Evolutionary conservation across 2,797 vertebrate genomes (phyloP).

Genomic region (Poeciliopsis gracilis): DNA sequence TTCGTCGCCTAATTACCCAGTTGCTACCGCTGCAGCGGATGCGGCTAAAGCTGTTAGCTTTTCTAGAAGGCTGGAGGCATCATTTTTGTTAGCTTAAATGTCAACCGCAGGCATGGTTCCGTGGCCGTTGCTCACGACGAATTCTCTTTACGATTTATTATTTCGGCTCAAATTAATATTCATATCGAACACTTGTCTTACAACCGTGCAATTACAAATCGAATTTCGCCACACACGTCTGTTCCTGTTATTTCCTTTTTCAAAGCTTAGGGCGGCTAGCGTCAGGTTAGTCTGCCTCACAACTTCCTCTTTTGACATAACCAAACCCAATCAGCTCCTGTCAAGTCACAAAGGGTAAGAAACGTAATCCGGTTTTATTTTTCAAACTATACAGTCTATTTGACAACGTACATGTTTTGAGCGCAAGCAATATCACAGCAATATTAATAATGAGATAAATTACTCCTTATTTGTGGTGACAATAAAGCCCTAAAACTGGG

Average conservation of each 20-base stretch:
- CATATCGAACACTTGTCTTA: conserved; percentile 11
- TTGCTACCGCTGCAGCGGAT: conserved; percentile 55
- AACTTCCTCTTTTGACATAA: conserved; percentile 69
- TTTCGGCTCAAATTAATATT: conserved; percentile 15
- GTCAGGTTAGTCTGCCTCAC: conserved; percentile 46
- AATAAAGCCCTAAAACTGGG: background rate
- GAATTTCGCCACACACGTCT: conserved; percentile 20
- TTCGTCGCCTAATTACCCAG: conserved; percentile 27
- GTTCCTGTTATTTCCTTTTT: conserved; percentile 49
- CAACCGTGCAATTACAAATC: background rate
- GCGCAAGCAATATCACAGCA: background rate
- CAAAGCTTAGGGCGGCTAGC: conserved; percentile 65
- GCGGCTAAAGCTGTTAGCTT: conserved; percentile 63
- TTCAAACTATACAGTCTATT: conserved; percentile 12
- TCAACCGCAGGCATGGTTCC: conserved; percentile 55
- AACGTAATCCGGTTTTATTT: conserved; percentile 29
- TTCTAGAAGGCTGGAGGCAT: conserved; percentile 55
- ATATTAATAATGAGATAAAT: background rate
- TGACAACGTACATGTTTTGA: background rate
- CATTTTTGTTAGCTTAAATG: conserved; percentile 57
- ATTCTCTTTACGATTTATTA: conserved; percentile 4
- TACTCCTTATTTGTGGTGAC: background rate
- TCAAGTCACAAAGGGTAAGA: conserved; percentile 22
- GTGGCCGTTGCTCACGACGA: conserved; percentile 32
- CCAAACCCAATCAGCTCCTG: conserved; percentile 39